Evolutionary conservation across 2,888 invertebrate genomes (phyloP).

Genomic region (Eristalis pertinax): DNA sequence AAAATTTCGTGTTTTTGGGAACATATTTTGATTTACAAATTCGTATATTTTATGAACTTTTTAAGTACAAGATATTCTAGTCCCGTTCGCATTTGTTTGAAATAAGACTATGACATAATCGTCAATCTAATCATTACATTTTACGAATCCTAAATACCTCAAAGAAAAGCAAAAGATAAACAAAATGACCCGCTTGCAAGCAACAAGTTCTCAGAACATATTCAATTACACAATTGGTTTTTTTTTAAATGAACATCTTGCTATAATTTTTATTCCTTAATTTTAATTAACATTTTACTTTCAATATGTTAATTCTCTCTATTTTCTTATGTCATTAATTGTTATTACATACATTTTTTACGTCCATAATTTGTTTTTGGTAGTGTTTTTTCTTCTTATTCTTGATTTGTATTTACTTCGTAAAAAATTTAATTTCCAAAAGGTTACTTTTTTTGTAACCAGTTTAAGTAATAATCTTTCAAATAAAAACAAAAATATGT

Average conservation of each 20-base stretch:
- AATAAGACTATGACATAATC: not conserved
- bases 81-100: not conserved
- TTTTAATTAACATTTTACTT: conserved; percentile 44
- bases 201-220: conserved; percentile 37
- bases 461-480: conserved; percentile 15
- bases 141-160: conserved; percentile 31
- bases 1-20: conserved; percentile 1
- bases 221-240: conserved; percentile 27
- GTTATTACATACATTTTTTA: conserved; percentile 37
- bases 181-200: conserved; percentile 48
- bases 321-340: conserved; percentile 30
- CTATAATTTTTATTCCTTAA: conserved; percentile 3
- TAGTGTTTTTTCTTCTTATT: conserved; percentile 46
- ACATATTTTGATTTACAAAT: conserved; percentile 29
- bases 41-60: conserved; percentile 30
- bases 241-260: conserved; percentile 6
- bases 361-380: conserved; percentile 53
- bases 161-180: conserved; percentile 52
- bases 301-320: conserved; percentile 40
- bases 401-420: conserved; percentile 2
- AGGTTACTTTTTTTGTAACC: conserved; percentile 12
- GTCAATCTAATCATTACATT: conserved; percentile 32
- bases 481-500: not conserved
- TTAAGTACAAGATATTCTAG: conserved; percentile 60
- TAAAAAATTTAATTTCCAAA: conserved; percentile 2